Evolutionary conservation across 1,140 invertebrate species (phyloP).

Genomic region (Drosophila willistoni): DNA sequence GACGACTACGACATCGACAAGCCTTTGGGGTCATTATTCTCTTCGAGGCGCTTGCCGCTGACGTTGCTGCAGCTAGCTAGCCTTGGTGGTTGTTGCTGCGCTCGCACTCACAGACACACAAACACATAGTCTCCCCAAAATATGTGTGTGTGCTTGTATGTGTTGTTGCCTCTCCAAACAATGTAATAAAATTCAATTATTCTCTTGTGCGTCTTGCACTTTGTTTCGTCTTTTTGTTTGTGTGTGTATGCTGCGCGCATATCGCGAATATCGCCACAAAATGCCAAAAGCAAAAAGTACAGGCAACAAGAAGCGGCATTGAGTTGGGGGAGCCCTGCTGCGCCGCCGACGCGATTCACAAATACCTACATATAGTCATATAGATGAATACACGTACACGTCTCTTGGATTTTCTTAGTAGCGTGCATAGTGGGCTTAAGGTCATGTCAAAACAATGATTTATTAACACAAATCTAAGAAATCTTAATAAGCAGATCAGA

Average conservation of each 20-base stretch:
- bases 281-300: constrained; percentile 78
- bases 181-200: constrained; percentile 84
- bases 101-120: constrained; percentile 46
- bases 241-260: constrained; percentile 41
- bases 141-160: constrained; percentile 37
- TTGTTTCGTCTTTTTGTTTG: constrained; percentile 81
- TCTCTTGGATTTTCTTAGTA: constrained; percentile 64
- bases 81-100: constrained; percentile 77
- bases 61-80: constrained; percentile 54
- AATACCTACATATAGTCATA: constrained; percentile 18
- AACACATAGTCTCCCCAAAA: constrained; percentile 41
- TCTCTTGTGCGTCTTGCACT: constrained; percentile 82
- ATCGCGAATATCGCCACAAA: constrained; percentile 74
- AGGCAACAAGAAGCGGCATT: constrained; percentile 59
- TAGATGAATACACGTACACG: constrained; percentile 25
- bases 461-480: background rate
- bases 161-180: constrained; percentile 79
- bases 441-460: background rate
- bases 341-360: constrained; percentile 59
- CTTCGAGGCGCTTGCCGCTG: constrained; percentile 71
- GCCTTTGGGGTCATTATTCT: constrained; percentile 83
- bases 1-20: constrained; percentile 52
- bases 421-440: constrained; percentile 32
- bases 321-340: constrained; percentile 47
- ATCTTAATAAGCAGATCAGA: background rate